Percentiles rank a stretch among this genome's conserved stretches.
These are phyloP conservation scores for Pheosia gnoma DNA, from an alignment of 2,888 invertebrate genomes.

Conservation along the genomic window DNA sequence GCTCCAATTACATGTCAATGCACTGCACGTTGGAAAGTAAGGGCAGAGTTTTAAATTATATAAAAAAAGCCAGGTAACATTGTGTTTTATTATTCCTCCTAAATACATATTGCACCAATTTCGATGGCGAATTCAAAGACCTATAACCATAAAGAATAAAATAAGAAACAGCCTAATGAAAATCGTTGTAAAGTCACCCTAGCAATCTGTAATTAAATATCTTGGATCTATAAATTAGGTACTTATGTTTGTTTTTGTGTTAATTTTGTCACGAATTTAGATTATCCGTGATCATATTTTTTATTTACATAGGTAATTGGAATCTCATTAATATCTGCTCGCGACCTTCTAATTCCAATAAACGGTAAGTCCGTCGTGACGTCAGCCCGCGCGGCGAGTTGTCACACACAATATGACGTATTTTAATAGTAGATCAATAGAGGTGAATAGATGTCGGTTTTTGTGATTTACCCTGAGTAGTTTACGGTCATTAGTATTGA, in stretches of 20 bases:
- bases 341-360: constrained; percentile 30
- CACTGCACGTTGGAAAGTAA: not conserved
- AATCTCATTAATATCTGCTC: constrained; percentile 8
- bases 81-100: too few species aligned
- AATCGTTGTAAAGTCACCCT: too few species aligned
- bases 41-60: too few species aligned
- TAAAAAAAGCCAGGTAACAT: too few species aligned
- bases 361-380: constrained; percentile 9
- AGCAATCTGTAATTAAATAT: too few species aligned
- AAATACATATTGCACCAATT: too few species aligned
- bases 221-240: too few species aligned
- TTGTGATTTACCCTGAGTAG: constrained; percentile 32
- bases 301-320: constrained; percentile 11
- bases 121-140: too few species aligned
- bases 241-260: not conserved
- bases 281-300: not conserved
- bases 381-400: not conserved
- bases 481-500: constrained; percentile 20
- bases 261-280: constrained; percentile 2
- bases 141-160: too few species aligned
- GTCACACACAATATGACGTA: constrained; percentile 17
- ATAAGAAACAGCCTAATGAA: too few species aligned
- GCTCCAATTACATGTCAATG: constrained; percentile 1
- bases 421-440: constrained; percentile 16
- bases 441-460: constrained; percentile 28